Percentiles rank a stretch among this genome's conserved stretches.
Evolutionary conservation across 2,888 invertebrate species (phyloP).

Genomic region (Drosophila nr. fundita): DNA sequence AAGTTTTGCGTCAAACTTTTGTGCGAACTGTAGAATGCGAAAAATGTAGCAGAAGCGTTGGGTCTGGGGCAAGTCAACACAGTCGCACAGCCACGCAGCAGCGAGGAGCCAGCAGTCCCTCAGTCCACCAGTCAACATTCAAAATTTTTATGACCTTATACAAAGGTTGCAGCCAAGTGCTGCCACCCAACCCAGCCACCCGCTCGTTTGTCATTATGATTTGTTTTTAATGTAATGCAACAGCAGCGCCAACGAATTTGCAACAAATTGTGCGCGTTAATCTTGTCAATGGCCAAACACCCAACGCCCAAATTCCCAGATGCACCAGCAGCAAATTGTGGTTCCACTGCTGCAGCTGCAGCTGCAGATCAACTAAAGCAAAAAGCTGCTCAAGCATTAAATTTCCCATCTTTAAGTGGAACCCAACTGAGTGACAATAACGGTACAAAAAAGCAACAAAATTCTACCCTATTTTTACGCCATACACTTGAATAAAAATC

Average conservation of each 20-base stretch:
- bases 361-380: neutral
- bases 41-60: constrained; percentile 35
- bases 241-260: constrained; percentile 54
- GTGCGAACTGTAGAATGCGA: constrained; percentile 40
- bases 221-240: constrained; percentile 65
- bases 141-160: constrained; percentile 67
- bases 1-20: constrained; percentile 60
- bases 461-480: too few relatives aligned
- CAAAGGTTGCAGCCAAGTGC: constrained; percentile 32
- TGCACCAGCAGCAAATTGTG: constrained; percentile 13
- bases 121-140: constrained; percentile 18
- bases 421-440: neutral
- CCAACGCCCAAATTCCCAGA: constrained; percentile 6
- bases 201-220: constrained; percentile 67
- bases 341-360: constrained; percentile 5
- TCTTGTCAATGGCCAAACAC: constrained; percentile 56
- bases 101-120: neutral
- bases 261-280: constrained; percentile 76
- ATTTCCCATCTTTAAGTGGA: neutral
- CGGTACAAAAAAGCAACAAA: too few relatives aligned
- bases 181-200: constrained; percentile 7
- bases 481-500: too few relatives aligned
- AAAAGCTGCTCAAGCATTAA: constrained; percentile 4
- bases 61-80: neutral
- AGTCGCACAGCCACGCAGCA: constrained; percentile 3